Evolutionary conservation across 2,797 vertebrate species (phyloP).

Genomic region (Furcifer pardalis): DNA sequence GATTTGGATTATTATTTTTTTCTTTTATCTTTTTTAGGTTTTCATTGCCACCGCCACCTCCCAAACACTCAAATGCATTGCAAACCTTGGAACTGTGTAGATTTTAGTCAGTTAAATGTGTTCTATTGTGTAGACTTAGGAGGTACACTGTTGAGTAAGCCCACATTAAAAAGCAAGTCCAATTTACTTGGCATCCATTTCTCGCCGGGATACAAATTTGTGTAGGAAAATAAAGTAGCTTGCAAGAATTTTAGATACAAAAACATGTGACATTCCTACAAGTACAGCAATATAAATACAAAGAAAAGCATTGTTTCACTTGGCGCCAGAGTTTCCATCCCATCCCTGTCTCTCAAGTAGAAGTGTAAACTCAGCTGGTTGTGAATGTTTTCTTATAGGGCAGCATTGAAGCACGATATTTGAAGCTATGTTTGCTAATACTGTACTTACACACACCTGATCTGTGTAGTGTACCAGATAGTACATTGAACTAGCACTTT

Average conservation of each 20-base stretch:
- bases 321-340: background rate
- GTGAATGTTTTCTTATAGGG: background rate
- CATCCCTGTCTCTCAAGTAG: background rate
- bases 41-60: no score
- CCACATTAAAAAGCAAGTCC: background rate
- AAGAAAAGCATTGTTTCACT: conserved; percentile 27
- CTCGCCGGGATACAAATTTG: background rate
- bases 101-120: background rate
- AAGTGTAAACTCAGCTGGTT: accelerated
- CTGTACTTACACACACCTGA: background rate
- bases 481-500: no score
- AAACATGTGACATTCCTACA: background rate
- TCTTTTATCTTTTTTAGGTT: no score
- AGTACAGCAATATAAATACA: background rate
- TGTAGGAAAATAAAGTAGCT: background rate
- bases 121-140: background rate
- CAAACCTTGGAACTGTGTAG: background rate
- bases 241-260: conserved; percentile 18
- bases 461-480: no score
- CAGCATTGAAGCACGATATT: conserved; percentile 15
- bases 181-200: background rate
- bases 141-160: background rate
- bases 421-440: background rate
- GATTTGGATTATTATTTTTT: no score
- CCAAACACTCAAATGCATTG: background rate